Conservation (phyloP, 1,140 invertebrate species). For the Tyrophagus putrescentiae region DNA sequence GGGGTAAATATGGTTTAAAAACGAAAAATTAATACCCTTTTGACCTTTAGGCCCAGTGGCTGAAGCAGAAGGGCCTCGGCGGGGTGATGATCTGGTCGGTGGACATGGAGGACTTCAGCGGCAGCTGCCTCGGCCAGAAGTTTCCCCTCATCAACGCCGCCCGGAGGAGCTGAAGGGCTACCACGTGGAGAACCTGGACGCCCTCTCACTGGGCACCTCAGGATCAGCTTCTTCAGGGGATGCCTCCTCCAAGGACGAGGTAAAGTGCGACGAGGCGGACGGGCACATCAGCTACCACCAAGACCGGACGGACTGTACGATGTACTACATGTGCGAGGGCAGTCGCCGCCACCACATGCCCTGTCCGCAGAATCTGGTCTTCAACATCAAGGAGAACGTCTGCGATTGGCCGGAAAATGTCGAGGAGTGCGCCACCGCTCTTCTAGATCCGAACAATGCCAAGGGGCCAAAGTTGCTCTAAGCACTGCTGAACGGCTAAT, state of each 20-base stretch:
- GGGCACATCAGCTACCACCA: slow-evolving; percentile 81
- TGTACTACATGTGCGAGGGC: slow-evolving; percentile 90
- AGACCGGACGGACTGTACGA: slow-evolving; percentile 76
- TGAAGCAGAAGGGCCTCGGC: slow-evolving; percentile 80
- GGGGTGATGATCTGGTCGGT: slow-evolving; percentile 92
- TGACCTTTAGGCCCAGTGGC: slow-evolving; percentile 63
- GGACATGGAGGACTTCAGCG: slow-evolving; percentile 87
- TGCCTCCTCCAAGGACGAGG: slow-evolving; percentile 41
- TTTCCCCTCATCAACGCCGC: slow-evolving; percentile 77
- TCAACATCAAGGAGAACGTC: slow-evolving; percentile 80
- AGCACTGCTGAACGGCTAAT: too few species aligned
- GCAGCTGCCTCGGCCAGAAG: slow-evolving; percentile 70
- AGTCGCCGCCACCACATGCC: slow-evolving; percentile 79
- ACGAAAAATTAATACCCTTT: slow-evolving; percentile 9
- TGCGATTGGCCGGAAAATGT: slow-evolving; percentile 94
- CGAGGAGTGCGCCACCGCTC: slow-evolving; percentile 49
- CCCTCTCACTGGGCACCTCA: neutral
- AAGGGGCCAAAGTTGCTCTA: neutral
- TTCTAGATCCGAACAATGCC: neutral
- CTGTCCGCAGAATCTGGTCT: slow-evolving; percentile 82
- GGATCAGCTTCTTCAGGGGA: neutral
- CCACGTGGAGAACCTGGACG: slow-evolving; percentile 63
- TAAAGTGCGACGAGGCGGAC: slow-evolving; percentile 77
- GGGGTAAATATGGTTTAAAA: neutral
- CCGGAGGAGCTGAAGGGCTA: slow-evolving; percentile 66